These are phyloP conservation scores for Smittia sp. DNA, from an alignment of 2,888 invertebrate genomes.

Conservation along the genomic window DNA sequence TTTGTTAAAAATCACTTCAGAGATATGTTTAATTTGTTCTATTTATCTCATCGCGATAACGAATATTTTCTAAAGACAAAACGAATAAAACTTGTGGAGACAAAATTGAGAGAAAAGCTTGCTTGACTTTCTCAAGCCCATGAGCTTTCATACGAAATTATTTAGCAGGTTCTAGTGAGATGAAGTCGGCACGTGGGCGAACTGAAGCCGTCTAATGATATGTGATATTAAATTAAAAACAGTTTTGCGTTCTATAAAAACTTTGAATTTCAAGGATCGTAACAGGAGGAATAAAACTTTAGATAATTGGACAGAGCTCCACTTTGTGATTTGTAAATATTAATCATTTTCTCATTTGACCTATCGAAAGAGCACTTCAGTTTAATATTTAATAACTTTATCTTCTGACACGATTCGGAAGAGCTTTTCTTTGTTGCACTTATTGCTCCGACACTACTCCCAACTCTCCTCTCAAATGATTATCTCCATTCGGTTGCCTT, in stretches of 20 bases:
- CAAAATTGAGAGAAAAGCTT: background rate
- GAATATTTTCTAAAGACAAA: background rate
- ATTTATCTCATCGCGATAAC: background rate
- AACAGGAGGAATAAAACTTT: background rate
- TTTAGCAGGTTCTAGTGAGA: background rate
- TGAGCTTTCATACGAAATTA: background rate
- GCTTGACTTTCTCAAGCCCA: background rate
- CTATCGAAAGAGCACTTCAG: slow-evolving; percentile 34
- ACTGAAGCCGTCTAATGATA: background rate
- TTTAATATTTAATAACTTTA: background rate
- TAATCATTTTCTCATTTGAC: slow-evolving; percentile 21
- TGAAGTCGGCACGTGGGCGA: background rate
- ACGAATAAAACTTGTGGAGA: background rate
- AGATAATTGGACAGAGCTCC: background rate
- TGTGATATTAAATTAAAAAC: background rate
- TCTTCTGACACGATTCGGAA: background rate
- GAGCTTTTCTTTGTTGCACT: background rate
- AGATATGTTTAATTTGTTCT: slow-evolving; percentile 12
- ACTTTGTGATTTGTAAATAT: slow-evolving; percentile 31
- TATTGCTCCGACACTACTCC: background rate
- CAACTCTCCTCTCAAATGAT: slow-evolving; percentile 56
- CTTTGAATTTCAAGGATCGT: background rate
- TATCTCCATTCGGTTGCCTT: slow-evolving; percentile 70
- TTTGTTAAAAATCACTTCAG: background rate
- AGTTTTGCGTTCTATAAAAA: background rate